Percentiles rank a stretch among this genome's conserved stretches.
These are phyloP conservation scores for Noctua janthe DNA, from an alignment of 2,888 invertebrate species.

Conservation along the genomic window DNA sequence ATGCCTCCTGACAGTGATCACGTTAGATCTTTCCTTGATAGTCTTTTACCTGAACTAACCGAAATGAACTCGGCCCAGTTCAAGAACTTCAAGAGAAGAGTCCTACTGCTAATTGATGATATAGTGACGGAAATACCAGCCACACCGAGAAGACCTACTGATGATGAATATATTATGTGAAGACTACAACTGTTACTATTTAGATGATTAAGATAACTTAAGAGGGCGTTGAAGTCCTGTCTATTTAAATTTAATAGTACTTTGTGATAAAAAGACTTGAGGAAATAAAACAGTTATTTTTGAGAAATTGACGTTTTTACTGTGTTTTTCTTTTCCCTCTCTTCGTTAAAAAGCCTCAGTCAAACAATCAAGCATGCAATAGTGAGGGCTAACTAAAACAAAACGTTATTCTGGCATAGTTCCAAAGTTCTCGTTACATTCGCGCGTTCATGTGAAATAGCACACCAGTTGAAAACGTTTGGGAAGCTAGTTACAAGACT, in stretches of 20 bases:
- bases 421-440: slow-evolving; percentile 34
- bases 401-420: slow-evolving; percentile 37
- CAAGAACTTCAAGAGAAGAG: slow-evolving; percentile 68
- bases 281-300: slow-evolving; percentile 16
- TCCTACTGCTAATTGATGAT: slow-evolving; percentile 63
- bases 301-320: background rate
- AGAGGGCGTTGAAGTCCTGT: slow-evolving; percentile 2
- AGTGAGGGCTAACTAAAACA: slow-evolving; percentile 30
- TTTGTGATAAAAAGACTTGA: slow-evolving; percentile 1
- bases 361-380: slow-evolving; percentile 9
- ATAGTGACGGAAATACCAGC: slow-evolving; percentile 56
- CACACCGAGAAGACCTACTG: background rate
- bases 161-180: slow-evolving; percentile 45
- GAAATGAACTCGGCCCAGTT: slow-evolving; percentile 69
- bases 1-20: slow-evolving; percentile 33
- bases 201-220: slow-evolving; percentile 13
- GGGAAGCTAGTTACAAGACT: background rate
- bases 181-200: slow-evolving; percentile 10
- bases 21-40: slow-evolving; percentile 63
- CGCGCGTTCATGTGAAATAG: slow-evolving; percentile 35
- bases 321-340: background rate
- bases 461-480: slow-evolving; percentile 23
- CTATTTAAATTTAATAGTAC: slow-evolving; percentile 6
- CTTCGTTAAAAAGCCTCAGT: background rate
- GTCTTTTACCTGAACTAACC: slow-evolving; percentile 67